Conservation (phyloP, 1,140 invertebrate species). For the Bradysia coprophila region DNA sequence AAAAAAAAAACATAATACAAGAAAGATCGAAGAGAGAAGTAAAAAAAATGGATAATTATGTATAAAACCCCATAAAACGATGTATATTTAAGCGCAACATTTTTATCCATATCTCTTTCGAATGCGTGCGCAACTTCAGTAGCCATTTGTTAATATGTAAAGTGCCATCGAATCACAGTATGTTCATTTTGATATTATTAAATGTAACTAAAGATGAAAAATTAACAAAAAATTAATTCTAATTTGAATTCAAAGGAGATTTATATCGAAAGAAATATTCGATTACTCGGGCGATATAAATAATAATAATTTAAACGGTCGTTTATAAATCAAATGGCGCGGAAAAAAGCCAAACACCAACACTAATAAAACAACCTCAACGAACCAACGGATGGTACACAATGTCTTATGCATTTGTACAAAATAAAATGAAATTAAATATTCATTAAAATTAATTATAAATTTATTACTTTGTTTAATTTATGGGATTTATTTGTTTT, state of each 20-base stretch:
- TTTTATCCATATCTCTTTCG: too few relatives aligned
- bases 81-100: too few relatives aligned
- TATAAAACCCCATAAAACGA: too few relatives aligned
- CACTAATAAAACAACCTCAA: too few relatives aligned
- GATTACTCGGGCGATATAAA: neutral
- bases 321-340: neutral
- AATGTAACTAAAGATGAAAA: neutral
- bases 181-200: slow-evolving; percentile 1
- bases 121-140: neutral
- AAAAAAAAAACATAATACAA: too few relatives aligned
- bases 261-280: neutral
- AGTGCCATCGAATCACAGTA: slow-evolving; percentile 1
- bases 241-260: neutral
- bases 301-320: neutral
- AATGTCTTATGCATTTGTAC: too few relatives aligned
- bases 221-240: neutral
- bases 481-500: neutral
- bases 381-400: too few relatives aligned
- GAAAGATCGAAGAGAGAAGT: too few relatives aligned
- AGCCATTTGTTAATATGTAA: slow-evolving; percentile 1
- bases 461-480: neutral
- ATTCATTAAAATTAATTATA: neutral
- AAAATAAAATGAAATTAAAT: neutral
- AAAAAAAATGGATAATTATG: too few relatives aligned
- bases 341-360: too few relatives aligned